Percentiles rank a stretch among this genome's conserved stretches.
These are phyloP conservation scores for Lingula anatina DNA, from an alignment of 2,888 invertebrate genomes.

Conservation along the genomic window DNA sequence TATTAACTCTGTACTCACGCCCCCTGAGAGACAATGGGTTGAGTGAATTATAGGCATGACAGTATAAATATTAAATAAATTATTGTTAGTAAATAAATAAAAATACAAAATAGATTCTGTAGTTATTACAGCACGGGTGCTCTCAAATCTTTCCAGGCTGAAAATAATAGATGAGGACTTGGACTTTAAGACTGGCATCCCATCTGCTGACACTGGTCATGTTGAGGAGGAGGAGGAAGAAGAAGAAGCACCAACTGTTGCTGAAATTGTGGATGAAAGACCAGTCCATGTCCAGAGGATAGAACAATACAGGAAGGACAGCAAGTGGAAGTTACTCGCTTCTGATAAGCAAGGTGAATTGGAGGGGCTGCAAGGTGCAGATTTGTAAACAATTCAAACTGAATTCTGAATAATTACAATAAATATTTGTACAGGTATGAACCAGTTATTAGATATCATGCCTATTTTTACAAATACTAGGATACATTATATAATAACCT, in stretches of 20 bases:
- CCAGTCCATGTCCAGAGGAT: conserved; percentile 60
- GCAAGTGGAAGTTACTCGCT: conserved; percentile 22
- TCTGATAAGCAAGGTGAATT: background rate
- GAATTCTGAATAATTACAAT: too few relatives aligned
- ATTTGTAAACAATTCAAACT: background rate
- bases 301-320: conserved; percentile 31
- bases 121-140: too few relatives aligned
- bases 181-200: conserved; percentile 61
- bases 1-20: too few relatives aligned
- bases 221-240: conserved; percentile 65
- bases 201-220: conserved; percentile 59
- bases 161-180: conserved; percentile 84
- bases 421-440: background rate
- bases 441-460: too few relatives aligned
- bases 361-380: conserved; percentile 1
- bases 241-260: conserved; percentile 90
- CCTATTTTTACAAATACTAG: too few relatives aligned
- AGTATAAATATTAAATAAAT: too few relatives aligned
- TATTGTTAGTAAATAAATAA: too few relatives aligned
- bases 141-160: conserved; percentile 53
- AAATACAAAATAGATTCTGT: too few relatives aligned
- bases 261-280: conserved; percentile 79
- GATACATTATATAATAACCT: too few relatives aligned
- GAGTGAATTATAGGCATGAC: too few relatives aligned
- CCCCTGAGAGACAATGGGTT: too few relatives aligned